Conservation (phyloP, 2,113 vertebrate species). For the Anhinga anhinga region DNA sequence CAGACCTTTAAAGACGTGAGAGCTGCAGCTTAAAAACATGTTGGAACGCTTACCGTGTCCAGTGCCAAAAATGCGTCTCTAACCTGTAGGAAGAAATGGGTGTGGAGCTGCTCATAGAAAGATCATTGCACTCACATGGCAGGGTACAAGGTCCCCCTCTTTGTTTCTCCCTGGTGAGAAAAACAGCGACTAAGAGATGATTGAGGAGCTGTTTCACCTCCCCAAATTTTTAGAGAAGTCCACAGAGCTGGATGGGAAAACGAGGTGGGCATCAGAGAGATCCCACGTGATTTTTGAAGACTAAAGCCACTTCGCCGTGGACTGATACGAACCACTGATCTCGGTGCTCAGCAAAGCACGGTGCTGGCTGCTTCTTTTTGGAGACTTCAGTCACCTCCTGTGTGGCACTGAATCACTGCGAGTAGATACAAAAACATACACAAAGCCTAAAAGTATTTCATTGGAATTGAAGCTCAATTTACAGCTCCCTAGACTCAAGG, state of each 20-base stretch:
- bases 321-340: not conserved
- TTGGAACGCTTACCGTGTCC: slow-evolving; percentile 81
- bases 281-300: not conserved
- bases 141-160: not conserved
- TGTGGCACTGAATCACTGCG: not conserved
- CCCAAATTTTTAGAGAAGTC: not conserved
- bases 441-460: slow-evolving; percentile 7
- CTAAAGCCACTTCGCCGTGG: not conserved
- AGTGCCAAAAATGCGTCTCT: slow-evolving; percentile 86
- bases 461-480: not conserved
- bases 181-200: not conserved
- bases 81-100: slow-evolving; percentile 77
- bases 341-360: not conserved
- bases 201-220: not conserved
- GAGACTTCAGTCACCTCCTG: slow-evolving; percentile 7
- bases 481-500: slow-evolving; percentile 21
- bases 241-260: not conserved
- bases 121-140: slow-evolving; percentile 41
- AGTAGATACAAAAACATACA: not conserved
- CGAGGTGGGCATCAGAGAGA: not conserved
- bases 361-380: not conserved
- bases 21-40: slow-evolving; percentile 81
- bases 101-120: slow-evolving; percentile 61
- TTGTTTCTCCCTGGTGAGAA: not conserved
- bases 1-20: slow-evolving; percentile 76